Percentiles rank a stretch among this genome's conserved stretches.
phyloP scores from a whole-genome alignment of 2,113 vertebrate genomes.

The Polypterus senegalus region DNA sequence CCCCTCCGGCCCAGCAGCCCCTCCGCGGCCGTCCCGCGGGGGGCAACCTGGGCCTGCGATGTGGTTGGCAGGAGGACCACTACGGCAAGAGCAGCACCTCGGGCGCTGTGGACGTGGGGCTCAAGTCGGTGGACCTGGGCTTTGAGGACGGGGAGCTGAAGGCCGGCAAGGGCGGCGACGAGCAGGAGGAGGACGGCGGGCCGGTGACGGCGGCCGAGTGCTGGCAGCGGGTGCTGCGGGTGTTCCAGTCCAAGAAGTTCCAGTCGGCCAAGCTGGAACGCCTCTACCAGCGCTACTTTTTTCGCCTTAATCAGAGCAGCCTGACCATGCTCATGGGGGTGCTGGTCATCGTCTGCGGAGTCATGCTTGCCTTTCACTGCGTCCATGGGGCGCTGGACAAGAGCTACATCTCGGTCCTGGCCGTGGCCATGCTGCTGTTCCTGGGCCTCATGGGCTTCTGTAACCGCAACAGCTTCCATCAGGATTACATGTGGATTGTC shows the following conservation, averaged over 20 bases:
- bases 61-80: slow-evolving; percentile 88
- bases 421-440: slow-evolving; percentile 67
- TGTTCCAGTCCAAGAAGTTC: slow-evolving; percentile 93
- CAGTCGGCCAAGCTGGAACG: slow-evolving; percentile 87
- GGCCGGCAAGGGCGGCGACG: slow-evolving; percentile 21
- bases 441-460: slow-evolving; percentile 86
- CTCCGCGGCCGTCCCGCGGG: slow-evolving; percentile 37
- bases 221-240: slow-evolving; percentile 63
- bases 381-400: slow-evolving; percentile 45
- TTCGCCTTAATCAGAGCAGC: slow-evolving; percentile 95
- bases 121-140: slow-evolving; percentile 66
- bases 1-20: slow-evolving; percentile 4
- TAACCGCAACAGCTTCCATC: slow-evolving; percentile 84
- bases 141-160: slow-evolving; percentile 68
- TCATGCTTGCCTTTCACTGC: slow-evolving; percentile 86
- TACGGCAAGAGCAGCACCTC: slow-evolving; percentile 31
- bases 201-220: slow-evolving; percentile 47
- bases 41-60: slow-evolving; percentile 53
- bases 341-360: slow-evolving; percentile 72
- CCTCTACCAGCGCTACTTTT: slow-evolving; percentile 95
- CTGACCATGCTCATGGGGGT: slow-evolving; percentile 91
- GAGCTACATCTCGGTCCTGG: slow-evolving; percentile 58
- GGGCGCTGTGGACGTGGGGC: slow-evolving; percentile 52
- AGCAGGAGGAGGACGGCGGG: slow-evolving; percentile 13
- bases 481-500: slow-evolving; percentile 94